Evolutionary conservation across 2,113 vertebrate genomes (phyloP), one percentile per base, ranked within the genome.

Genomic region (Rhipidura dahli): DNA sequence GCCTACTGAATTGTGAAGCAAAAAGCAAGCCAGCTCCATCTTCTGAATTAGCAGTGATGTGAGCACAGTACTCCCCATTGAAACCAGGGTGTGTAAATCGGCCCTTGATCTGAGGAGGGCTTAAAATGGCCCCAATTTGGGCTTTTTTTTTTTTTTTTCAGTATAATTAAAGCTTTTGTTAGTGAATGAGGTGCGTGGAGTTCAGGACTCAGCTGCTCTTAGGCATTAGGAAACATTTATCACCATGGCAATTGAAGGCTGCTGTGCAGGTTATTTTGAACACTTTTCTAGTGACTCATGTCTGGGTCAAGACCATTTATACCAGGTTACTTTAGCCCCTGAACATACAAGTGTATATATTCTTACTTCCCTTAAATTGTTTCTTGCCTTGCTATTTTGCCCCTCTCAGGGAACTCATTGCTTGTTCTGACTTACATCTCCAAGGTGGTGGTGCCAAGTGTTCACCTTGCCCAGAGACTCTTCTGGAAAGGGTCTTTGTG

Each of bases 1-100:
- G 96, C 96, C 97, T 97, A 95, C 92, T 94, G 95, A 94, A 93
- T 95, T 97, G 98, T 97, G 97, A 98, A 97, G 94, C 93, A 84
- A 95, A 97, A 96, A 89, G 95, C 96, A 89, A 97, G 95, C 88
- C 51, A 37, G 57, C 84, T 95, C 95, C 81, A 64, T 98, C 92
- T 96, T 92, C 81, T 93, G 95, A 95, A 97, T 96, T 96, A 82
- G 88, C 45, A 33, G 88, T 33, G 21, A 59, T 40, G 56, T 61
- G 51, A 82, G 83, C 63, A 17, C 77, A 50, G 93, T 78, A 18
- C 49, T 95, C 22, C 93, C 76, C 28, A 39, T 75, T 50, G 90
- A 94, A 98, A 97, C 61, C 75, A 42, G 95, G 92, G 91, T 66
- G 92, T 5, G 80, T 76, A 93, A 96, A 96, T 77, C 65, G 59